Percentiles rank a stretch among this genome's conserved stretches.
These are phyloP conservation scores for Spatula versicolor DNA, from an alignment of 2,797 vertebrate species.

Conservation along the genomic window DNA sequence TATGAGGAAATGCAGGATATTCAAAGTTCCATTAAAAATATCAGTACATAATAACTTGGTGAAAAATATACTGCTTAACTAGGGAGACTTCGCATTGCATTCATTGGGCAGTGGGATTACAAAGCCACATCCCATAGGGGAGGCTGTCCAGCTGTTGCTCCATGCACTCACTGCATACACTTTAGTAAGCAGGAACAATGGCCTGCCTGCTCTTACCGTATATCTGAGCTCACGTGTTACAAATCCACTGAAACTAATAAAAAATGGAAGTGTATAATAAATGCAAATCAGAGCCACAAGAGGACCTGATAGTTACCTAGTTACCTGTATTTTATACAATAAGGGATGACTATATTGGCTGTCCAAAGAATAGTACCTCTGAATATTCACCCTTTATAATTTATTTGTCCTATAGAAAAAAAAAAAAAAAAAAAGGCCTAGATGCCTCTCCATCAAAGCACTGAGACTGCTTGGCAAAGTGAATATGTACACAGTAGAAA, in stretches of 20 bases:
- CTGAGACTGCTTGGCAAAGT: not conserved
- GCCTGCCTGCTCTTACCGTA: accelerated
- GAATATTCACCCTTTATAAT: not conserved
- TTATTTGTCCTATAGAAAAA: not conserved
- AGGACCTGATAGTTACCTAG: not conserved
- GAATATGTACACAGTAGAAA: not conserved
- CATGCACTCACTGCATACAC: not conserved
- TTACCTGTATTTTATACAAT: not conserved
- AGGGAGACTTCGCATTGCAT: not conserved
- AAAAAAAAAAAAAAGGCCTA: not conserved
- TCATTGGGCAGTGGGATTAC: not conserved
- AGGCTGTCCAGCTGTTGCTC: not conserved
- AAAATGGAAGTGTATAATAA: not conserved
- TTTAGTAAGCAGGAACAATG: not conserved
- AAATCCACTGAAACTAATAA: not conserved
- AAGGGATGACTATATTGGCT: not conserved
- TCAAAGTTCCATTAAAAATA: not conserved
- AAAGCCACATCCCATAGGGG: accelerated
- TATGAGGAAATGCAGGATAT: not conserved
- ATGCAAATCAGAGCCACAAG: not conserved
- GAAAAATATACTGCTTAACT: not conserved
- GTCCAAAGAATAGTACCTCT: not conserved
- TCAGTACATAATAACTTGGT: not conserved
- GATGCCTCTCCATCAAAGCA: slow-evolving; percentile 1
- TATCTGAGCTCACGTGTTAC: not conserved